phyloP scores from a whole-genome alignment of 2,888 invertebrate genomes.

The Cantharis nigra region DNA sequence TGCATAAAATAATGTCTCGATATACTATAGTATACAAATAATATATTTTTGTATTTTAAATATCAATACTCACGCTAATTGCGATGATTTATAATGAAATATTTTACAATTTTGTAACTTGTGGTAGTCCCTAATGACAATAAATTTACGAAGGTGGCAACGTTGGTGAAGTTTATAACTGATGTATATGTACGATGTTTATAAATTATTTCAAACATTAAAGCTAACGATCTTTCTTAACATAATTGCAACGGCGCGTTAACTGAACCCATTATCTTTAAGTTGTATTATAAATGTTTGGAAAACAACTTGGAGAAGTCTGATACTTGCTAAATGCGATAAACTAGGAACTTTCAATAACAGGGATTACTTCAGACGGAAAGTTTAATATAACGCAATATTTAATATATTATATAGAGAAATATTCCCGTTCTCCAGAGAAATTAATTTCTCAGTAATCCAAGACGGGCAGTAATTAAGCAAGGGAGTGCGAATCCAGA shows the following conservation, averaged over 20 bases:
- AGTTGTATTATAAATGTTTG: conserved; percentile 43
- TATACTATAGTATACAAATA: not conserved
- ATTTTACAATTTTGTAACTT: not conserved
- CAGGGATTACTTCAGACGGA: conserved; percentile 46
- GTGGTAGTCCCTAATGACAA: not conserved
- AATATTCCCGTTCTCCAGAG: conserved; percentile 48
- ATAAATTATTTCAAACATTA: conserved; percentile 46
- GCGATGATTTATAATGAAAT: not conserved
- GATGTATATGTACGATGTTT: conserved; percentile 44
- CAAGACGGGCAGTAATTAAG: conserved; percentile 58
- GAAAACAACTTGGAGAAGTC: conserved; percentile 40
- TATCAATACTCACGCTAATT: not conserved
- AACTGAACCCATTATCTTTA: conserved; percentile 43
- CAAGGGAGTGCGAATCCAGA: conserved; percentile 45
- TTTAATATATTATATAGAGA: conserved; percentile 56
- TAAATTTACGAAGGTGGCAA: conserved; percentile 42
- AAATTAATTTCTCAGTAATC: conserved; percentile 58
- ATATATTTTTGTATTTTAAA: not conserved
- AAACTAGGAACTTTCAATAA: conserved; percentile 45
- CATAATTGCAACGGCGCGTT: conserved; percentile 43
- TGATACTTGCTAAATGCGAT: conserved; percentile 27
- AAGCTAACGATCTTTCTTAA: conserved; percentile 34
- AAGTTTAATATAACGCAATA: conserved; percentile 57
- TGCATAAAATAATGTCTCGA: not conserved
- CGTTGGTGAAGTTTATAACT: conserved; percentile 47